Evolutionary conservation across 2,113 vertebrate genomes (phyloP), one percentile per base, ranked within the genome.

Genomic region (Mustela lutreola): DNA sequence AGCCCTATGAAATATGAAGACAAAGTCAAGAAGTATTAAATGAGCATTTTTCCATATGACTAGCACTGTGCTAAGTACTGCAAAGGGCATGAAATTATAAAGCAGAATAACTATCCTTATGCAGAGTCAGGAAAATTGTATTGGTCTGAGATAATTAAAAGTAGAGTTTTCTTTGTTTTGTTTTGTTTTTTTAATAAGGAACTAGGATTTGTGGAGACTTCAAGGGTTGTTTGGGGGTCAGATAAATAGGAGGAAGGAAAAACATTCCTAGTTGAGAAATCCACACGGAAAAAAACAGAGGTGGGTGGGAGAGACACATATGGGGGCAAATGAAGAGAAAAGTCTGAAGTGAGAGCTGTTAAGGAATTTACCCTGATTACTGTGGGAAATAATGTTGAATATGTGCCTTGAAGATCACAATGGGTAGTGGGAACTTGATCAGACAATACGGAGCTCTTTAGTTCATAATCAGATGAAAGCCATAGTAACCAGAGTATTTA

Each of bases 41-140:
- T 7, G 31, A 92, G 53, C 53, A 88, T 71, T 83, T 83, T 93
- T 50, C 82, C 45, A 12, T 56, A 31, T 24, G 21, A 84, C 58
- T 67, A 56, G 39, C 5, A 12, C 39, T n/a, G 31, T 89, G 76
- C 36, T 75, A 73, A 89, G 21, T 26, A 90, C 11, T 50, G 36
- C 15, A 92, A 84, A 96, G 48, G 63, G 93, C 80, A 62, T 48
- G 87, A 58, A 79, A 60, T 60, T 83, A 56, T n/a, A 93, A 95
- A 92, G 63, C 56, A 79, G 12, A 56, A 19, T 71, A 82, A 91
- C 81, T 24, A 63, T 16, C 53, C 28, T 48, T 82, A 53, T 58
- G 92, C 22, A 60, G 89, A 81, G 22, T 33, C 7, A 22, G 80
- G 14, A 82, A 95, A 78, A 91, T 14, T 42, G 1, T 48, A 7